A percentile compares a stretch with the other conserved stretches of the same genome.
These are phyloP conservation scores for Harpegnathos saltator DNA, from an alignment of 1,140 invertebrate genomes.

Conservation along the genomic window DNA sequence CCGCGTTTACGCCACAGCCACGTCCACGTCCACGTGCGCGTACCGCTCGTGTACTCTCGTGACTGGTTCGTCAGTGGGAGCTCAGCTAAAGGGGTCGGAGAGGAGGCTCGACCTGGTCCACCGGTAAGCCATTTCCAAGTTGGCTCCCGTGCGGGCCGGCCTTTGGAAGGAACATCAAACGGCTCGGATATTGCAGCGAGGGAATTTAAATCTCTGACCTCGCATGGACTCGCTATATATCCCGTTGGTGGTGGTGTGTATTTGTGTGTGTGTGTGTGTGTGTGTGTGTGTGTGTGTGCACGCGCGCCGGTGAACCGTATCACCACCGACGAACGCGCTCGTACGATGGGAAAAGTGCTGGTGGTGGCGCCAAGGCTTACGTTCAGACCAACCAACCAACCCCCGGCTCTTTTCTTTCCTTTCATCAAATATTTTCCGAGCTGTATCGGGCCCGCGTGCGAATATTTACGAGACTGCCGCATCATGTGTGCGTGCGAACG, in stretches of 20 bases:
- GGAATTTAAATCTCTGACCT: constrained; percentile 76
- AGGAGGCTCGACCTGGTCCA: constrained; percentile 48
- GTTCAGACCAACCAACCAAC: constrained; percentile 6
- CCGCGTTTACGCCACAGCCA: background rate
- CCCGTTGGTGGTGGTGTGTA: background rate
- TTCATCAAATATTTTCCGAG: constrained; percentile 51
- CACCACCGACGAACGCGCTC: constrained; percentile 50
- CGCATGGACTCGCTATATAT: constrained; percentile 46
- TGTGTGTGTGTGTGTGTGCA: background rate
- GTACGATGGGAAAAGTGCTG: constrained; percentile 34
- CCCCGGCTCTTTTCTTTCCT: constrained; percentile 6
- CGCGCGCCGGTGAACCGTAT: background rate
- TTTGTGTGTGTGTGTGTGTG: constrained; percentile 2
- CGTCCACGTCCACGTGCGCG: background rate
- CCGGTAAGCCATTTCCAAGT: constrained; percentile 73
- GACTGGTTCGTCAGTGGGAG: constrained; percentile 48
- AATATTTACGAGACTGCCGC: constrained; percentile 32
- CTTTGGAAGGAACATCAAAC: constrained; percentile 76
- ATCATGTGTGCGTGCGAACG: background rate
- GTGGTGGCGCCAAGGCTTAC: background rate
- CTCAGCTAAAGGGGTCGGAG: constrained; percentile 22
- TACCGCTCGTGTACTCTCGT: constrained; percentile 51
- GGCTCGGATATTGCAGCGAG: constrained; percentile 75
- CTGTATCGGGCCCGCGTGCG: background rate
- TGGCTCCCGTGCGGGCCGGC: constrained; percentile 65